Base-by-base conservation (phyloP, 2,113 vertebrate genomes). In the Pholis gunnellus region DNA sequence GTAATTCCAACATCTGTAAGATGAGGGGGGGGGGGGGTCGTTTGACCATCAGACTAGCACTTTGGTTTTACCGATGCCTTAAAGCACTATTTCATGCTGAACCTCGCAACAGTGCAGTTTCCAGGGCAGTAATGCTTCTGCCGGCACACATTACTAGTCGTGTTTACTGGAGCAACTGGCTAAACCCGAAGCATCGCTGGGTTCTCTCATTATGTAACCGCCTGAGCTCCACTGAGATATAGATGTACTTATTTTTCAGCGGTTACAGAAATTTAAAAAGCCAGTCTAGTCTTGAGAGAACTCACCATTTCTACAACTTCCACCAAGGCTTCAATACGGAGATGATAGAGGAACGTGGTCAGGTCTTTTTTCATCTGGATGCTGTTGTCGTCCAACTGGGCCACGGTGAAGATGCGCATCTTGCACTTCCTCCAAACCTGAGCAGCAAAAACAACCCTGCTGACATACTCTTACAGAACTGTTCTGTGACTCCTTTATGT, bases 281-380 rank as follows among this genome's bases (percentile, higher is more conserved):
- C n/a, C 18, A 44, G 17, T 52, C 10, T 63, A 3, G 6, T 66
- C 15, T 73, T 63, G 8, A 66, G 15, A 36, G 25, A 61, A 52
- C 91, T 79, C 90, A 99, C 98, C 98, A 99, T 98, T 95, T 99
- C 98, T 77, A 99, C 98, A 61, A 99, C 98, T 91, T 99, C 98
- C 48, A 99, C 96, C 88, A 98, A 96, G 0, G 98, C 98, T 0
- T 96, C 97, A 60, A 99, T 99, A 59, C 98, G 97, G 87, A 99
- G 94, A 67, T 99, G 98, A 88, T 99, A 99, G 79, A 99, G 95
- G 94, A 99, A 99, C 0, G 97, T 99, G 46, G 96, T 99, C 90
- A 99, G 94, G 94, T 99, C 98, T 86, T 99, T 99, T 81, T 99
- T 99, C 98, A 99, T 99, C 94, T 99, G 98, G 88, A 99, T 99